Base-by-base conservation (phyloP, 1,140 invertebrate genomes). In the Monochamus saltuarius region DNA sequence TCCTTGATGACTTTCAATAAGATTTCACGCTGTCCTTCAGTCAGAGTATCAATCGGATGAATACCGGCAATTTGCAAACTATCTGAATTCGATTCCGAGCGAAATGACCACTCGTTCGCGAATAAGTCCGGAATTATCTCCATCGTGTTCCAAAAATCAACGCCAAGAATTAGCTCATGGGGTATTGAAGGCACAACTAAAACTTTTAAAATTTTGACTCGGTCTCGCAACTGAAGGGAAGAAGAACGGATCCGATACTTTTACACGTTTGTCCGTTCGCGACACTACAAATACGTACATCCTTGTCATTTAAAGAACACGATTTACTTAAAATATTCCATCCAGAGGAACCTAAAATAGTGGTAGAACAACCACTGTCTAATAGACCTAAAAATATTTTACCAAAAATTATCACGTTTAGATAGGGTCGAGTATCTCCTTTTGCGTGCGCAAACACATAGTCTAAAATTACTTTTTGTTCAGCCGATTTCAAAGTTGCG, bases 121-220 rank as follows among this genome's bases (percentile, higher is more conserved):
- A 47, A 47, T 9, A 47, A 19, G 7, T 36, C 29, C 11, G 8
- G 49, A n/a, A 34, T 34, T 3, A 16, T 29, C 7, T 22, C 51
- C 35, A 54, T 54, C 6, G 22, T 10, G 8, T 3, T 16, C 49
- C 49, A 51, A 36, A 51, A 51, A 34, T 51, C 49, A 34, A 51
- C 34, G 17, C 49, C 49, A 10, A 51, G 34, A 17, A 51, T 51
- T 13, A 51, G 49, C 13, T 19, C 9, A 36, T 40, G 35, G 2
- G 37, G 11, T 16, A 51, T n/a, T 3, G 35, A 54, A 16, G 35
- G 10, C 16, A 40, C 10, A 9, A 43, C 38, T 8, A 43, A 7
- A 9, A 17, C 34, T 11, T 19, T 7, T 34, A 11, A 14, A 29
- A n/a, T n/a, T 19, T 13, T 22, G 45, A 35, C 34, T 13, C 34